Evolutionary conservation across 30 jellyfish, hydroid and myxozoan species (phyloP).

Genomic region (Cassiopea andromeda): DNA sequence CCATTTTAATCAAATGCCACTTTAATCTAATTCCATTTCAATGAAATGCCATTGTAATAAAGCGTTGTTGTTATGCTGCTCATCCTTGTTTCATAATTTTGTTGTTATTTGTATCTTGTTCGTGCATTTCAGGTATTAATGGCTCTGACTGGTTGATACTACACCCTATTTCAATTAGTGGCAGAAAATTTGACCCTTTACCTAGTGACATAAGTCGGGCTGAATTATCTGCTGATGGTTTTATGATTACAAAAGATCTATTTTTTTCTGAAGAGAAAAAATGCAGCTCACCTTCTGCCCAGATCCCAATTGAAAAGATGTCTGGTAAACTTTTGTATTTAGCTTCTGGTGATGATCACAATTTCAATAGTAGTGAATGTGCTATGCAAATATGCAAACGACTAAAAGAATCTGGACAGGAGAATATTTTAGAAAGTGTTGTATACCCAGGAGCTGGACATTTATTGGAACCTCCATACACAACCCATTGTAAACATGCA

Average conservation of each 20-base stretch:
- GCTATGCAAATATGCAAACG: not conserved
- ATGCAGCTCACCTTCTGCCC: not conserved
- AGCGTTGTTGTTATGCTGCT: no score
- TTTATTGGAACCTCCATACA: constrained; percentile 73
- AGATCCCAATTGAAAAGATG: constrained; percentile 21
- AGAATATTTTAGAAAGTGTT: not conserved
- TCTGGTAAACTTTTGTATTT: constrained; percentile 9
- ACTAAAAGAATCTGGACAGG: constrained; percentile 1
- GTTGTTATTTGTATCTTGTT: not conserved
- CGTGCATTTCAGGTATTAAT: not conserved
- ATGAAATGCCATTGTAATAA: no score
- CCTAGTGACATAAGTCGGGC: not conserved
- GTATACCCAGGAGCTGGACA: constrained; percentile 73
- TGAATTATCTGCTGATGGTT: not conserved
- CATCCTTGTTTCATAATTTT: no score
- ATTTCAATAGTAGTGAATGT: not conserved
- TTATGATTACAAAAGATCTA: not conserved
- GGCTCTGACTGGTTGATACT: not conserved
- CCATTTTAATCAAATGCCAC: no score
- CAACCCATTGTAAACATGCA: constrained; percentile 36
- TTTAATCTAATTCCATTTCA: no score
- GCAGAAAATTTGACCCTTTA: not conserved
- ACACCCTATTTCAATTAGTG: not conserved
- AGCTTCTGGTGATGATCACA: constrained; percentile 32
- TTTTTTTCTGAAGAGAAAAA: not conserved